Evolutionary conservation across 2,888 invertebrate species (phyloP), one percentile per base, ranked within the genome.

Genomic region (Gastrophysa polygoni): DNA sequence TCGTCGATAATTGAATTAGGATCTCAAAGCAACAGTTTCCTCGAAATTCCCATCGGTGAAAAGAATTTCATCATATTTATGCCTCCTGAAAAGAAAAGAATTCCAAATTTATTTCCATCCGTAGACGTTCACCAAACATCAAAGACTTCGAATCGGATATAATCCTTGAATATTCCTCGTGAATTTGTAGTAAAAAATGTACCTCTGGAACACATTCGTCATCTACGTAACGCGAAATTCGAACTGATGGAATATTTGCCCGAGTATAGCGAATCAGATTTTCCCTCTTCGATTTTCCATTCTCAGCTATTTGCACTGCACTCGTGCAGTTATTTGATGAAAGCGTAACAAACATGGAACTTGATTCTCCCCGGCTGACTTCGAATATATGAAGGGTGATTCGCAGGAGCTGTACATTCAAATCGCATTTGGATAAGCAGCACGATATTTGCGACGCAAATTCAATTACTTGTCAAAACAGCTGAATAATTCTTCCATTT

Each of bases 1-100:
- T 54, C 43, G 24, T 43, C 43, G 16, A 38, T 54, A 54, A 54
- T 54, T 16, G 21, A 16, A 54, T 54, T 54, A 54, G 43, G 24
- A 8, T 17, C 54, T 54, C 54, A 54, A 28, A 20, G 43, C 16
- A 54, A 43, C 34, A 38, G 24, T 54, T 54, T 24, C 43, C 43
- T 17, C 54, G 16, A 54, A 43, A 43, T 24, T 14, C 8, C 34
- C 14, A 24, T 54, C 17, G 43, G 34, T 6, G 17, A 43, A 14
- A 43, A 28, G 11, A 24, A 54, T 43, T 18, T 43, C 21, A 11
- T 16, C 17, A 24, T 17, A 44, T 54, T 24, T 14, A 28, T 17
- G 4, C 24, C 34, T 28, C 16, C 7, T 6, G 24, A 38, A 14
- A 38, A 38, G 24, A 6, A 17, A 8, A 20, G 24, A 52, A 52